Base-by-base conservation (phyloP, 2,888 invertebrate species). In the Euclidia mi region DNA sequence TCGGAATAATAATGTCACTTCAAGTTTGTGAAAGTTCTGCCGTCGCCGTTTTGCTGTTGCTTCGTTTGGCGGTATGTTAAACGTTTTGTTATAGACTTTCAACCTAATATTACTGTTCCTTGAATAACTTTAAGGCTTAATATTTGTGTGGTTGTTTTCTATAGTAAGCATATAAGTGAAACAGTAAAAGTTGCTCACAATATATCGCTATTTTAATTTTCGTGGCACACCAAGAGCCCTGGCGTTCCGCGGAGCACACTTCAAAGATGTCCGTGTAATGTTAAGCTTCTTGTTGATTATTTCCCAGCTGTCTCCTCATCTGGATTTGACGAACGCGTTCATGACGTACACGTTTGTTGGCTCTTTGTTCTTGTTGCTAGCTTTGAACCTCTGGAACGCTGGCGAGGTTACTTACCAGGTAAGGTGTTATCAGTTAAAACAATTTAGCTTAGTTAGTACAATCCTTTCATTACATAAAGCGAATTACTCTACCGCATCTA, bases 1-100 rank as follows among this genome's bases (percentile, higher is more conserved):
- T 93, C 60, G 91, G 92, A 56, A 84, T 91, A 78, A 92, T 91
- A 82, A 93, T 94, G 92, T 92, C 92, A 68, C 85, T 93, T 62
- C 91, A 92, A 87, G 91, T 93, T 52, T 92, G 91, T 56, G 88
- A 91, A 79, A 91, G 92, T 80, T 93, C 91, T 17, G 89, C 90
- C 20, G 88, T 91, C n/a, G 92, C 91, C 34, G 90, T 92, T 56
- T 78, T 93, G 69, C 89, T 94, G 51, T 76, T 93, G 73, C 79
- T 92, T 52, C 90, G 91, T 65, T 84, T 92, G 70, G 91, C 91
- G 77, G 92, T 92, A 74, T 81, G 91, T 83, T 67, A 62, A 63
- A 55, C n/a, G 12, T 42, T 47, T 67, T 58, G 14, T n/a, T 6
- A 40, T 12, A n/a, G n/a, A 3, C 11, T 40, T 40, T 40, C 3